Conservation (phyloP, 2,888 invertebrate species). For the Dynastes maya region DNA sequence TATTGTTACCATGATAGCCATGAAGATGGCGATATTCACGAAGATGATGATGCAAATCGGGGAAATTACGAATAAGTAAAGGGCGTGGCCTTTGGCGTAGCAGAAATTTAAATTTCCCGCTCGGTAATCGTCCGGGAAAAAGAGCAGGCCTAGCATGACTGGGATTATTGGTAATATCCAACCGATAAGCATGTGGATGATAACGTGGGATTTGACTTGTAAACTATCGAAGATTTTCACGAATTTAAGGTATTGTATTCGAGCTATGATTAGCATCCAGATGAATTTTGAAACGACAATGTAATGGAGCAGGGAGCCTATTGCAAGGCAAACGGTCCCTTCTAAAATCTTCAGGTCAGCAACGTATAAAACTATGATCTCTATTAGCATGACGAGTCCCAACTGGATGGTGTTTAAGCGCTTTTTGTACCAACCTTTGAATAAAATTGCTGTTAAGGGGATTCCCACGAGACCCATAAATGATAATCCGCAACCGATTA, state of each 20-base stretch:
- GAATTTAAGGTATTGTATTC: conserved; percentile 35
- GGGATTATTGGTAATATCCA: conserved; percentile 2
- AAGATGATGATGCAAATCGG: conserved; percentile 36
- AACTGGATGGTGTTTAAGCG: background rate
- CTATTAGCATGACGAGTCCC: conserved; percentile 29
- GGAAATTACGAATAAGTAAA: conserved; percentile 30
- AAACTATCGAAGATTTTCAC: conserved; percentile 37
- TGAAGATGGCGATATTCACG: conserved; percentile 15
- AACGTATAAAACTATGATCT: conserved; percentile 31
- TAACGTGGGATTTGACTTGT: conserved; percentile 5
- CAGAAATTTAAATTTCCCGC: conserved; percentile 43
- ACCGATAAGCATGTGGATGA: conserved; percentile 22
- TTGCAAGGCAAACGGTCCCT: conserved; percentile 10
- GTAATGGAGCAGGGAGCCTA: conserved; percentile 43
- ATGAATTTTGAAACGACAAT: conserved; percentile 38
- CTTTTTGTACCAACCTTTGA: conserved; percentile 43
- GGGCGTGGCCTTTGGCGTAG: conserved; percentile 37
- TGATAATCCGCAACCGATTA: conserved; percentile 41
- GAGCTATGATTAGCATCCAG: conserved; percentile 42
- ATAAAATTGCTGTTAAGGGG: conserved; percentile 12
- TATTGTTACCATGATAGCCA: no score
- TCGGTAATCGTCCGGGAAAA: conserved; percentile 39
- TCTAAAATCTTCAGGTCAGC: conserved; percentile 14
- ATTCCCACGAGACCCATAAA: conserved; percentile 22
- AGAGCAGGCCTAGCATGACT: background rate